These are phyloP conservation scores for Pocillopora verrucosa DNA, from an alignment of 64 coral and sea anemone genomes.

Conservation along the genomic window DNA sequence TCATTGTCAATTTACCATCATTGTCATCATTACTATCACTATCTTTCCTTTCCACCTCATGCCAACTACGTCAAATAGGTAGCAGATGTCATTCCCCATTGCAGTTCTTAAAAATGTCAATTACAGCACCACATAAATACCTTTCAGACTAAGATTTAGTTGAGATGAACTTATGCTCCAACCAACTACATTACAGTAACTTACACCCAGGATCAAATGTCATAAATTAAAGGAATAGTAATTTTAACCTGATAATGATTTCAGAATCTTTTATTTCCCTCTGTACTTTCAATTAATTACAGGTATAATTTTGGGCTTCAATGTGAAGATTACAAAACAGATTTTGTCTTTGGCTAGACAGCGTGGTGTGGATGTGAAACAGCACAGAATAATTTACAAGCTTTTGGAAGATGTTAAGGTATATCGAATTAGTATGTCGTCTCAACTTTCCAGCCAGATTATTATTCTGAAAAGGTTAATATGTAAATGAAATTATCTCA, in stretches of 20 bases:
- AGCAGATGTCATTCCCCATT: too few species aligned
- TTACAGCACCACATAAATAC: background rate
- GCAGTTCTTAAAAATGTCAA: too few species aligned
- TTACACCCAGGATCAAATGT: too few species aligned
- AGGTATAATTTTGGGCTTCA: conserved; percentile 94
- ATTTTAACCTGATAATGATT: too few species aligned
- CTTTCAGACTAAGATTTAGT: too few species aligned
- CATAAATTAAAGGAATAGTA: too few species aligned
- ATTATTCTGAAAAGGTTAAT: background rate
- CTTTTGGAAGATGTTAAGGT: conserved; percentile 91
- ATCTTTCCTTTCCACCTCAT: too few species aligned
- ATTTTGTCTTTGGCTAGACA: conserved; percentile 76
- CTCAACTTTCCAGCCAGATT: background rate
- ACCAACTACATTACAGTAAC: too few species aligned
- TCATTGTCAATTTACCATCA: background rate
- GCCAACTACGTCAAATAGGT: too few species aligned
- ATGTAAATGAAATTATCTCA: background rate
- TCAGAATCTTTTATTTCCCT: background rate
- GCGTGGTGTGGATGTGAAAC: conserved; percentile 68
- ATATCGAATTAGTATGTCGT: background rate
- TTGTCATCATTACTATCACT: background rate
- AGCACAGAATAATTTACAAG: conserved; percentile 92
- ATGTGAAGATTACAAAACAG: conserved; percentile 80
- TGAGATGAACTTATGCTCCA: too few species aligned
- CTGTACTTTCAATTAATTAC: background rate